Base-by-base conservation (phyloP, 2,888 invertebrate genomes). In the Ypsolopha sequella region DNA sequence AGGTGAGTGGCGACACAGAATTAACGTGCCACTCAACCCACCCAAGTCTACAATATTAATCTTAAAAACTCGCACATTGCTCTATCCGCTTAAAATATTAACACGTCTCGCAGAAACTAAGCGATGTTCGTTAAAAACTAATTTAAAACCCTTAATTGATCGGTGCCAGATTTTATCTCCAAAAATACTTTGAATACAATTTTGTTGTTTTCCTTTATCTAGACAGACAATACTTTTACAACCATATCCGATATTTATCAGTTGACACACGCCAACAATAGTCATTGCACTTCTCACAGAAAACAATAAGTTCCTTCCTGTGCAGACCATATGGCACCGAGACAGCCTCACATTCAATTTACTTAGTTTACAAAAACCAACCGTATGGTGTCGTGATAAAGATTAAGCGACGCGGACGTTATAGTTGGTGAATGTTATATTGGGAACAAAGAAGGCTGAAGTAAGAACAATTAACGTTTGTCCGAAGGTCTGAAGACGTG, bases 281-380 rank as follows among this genome's bases (percentile, higher is more conserved):
- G 63, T 64, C 60, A 62, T 71, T 65, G 66, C 65, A 71, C 70
- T 68, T 70, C 59, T 59, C 63, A 68, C 65, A 63, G 65, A 66
- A 51, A 51, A 69, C 67, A 64, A 64, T 60, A 59, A 70, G 11
- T 62, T 68, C 67, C 68, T 49, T 49, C 49, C 49, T 33, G 49
- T 69, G 69, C 64, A 66, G 66, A 73, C 72, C 74, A 75, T 72
- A 70, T 73, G 73, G 73, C 68, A 61, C 61, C 61, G 55, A 63
- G 63, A 3, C 8, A 33, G 33, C 7, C 36, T 14, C 13, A 43
- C 14, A 43, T 14, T 8, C 4, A 14, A 14, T 14, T 9, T 11
- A 7, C 8, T 43, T 6, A 7, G 14, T 6, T 43, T 13, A 43
- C 11, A 14, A 43, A 14, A 14, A 14, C 13, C 9, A 14, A 9